A percentile compares a stretch with the other conserved stretches of the same genome.
Conservation (phyloP, 2,888 invertebrate species). For the Cantharis lateralis region DNA sequence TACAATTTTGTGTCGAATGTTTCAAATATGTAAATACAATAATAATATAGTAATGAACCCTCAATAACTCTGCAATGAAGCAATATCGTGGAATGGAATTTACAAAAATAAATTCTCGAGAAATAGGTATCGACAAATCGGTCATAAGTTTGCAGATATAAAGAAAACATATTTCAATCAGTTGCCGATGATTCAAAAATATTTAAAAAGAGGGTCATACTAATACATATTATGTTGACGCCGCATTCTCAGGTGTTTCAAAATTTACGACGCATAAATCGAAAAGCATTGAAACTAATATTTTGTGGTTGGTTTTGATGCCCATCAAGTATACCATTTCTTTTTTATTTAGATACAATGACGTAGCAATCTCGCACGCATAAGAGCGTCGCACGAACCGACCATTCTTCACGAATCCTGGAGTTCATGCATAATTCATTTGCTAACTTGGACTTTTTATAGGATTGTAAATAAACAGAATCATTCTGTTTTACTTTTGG, state of each 20-base stretch:
- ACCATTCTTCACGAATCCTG: background rate
- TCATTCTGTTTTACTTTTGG: slow-evolving; percentile 6
- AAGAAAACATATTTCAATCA: background rate
- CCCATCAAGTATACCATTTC: background rate
- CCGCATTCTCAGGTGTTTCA: background rate
- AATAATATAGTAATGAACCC: background rate
- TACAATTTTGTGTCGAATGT: too few species aligned
- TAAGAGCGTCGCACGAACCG: background rate
- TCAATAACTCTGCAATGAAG: too few species aligned
- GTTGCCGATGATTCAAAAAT: background rate
- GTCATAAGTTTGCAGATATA: background rate
- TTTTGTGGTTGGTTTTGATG: background rate
- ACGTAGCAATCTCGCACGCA: background rate
- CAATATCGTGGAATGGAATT: too few species aligned
- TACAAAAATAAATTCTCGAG: background rate
- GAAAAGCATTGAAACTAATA: background rate
- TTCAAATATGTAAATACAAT: too few species aligned
- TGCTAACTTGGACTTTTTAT: slow-evolving; percentile 15
- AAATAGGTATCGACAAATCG: background rate
- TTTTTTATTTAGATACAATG: background rate
- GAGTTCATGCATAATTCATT: slow-evolving; percentile 19
- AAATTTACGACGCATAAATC: background rate
- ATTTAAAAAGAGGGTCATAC: background rate
- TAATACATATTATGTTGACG: too few species aligned
- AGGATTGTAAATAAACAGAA: slow-evolving; percentile 20